phyloP scores from a whole-genome alignment of 2,113 vertebrate genomes.

The Petrocephalus microphthalmus region DNA sequence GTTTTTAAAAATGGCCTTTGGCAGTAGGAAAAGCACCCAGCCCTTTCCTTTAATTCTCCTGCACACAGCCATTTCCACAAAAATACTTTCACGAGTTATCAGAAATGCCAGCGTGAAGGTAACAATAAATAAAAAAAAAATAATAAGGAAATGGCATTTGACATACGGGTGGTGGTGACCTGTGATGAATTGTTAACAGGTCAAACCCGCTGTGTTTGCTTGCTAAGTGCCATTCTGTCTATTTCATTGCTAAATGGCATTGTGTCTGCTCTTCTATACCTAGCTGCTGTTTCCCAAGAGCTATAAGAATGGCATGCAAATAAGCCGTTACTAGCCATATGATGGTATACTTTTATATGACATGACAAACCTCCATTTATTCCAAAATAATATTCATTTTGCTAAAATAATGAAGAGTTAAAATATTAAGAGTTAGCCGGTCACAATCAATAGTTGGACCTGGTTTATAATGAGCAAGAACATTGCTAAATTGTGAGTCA shows the following conservation, averaged over 20 bases:
- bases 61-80: conserved; percentile 22
- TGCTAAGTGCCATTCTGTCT: not conserved
- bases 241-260: not conserved
- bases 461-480: not conserved
- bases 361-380: not conserved
- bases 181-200: not conserved
- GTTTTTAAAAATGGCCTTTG: conserved; percentile 15
- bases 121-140: not conserved
- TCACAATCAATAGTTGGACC: not conserved
- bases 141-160: conserved; percentile 3
- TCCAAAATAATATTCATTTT: not conserved
- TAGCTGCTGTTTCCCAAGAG: not conserved
- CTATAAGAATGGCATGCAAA: not conserved
- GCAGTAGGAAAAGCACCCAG: conserved; percentile 37
- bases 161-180: not conserved
- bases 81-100: conserved; percentile 16
- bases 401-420: not conserved
- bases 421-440: not conserved
- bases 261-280: not conserved
- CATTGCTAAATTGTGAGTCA: not conserved
- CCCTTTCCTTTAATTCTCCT: conserved; percentile 57
- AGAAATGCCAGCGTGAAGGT: conserved; percentile 37
- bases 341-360: not conserved
- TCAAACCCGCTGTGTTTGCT: not conserved
- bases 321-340: not conserved